Percentiles rank a stretch among this genome's conserved stretches.
phyloP scores from a whole-genome alignment of 2,113 vertebrate species.

The Neodon shergylaensis region DNA sequence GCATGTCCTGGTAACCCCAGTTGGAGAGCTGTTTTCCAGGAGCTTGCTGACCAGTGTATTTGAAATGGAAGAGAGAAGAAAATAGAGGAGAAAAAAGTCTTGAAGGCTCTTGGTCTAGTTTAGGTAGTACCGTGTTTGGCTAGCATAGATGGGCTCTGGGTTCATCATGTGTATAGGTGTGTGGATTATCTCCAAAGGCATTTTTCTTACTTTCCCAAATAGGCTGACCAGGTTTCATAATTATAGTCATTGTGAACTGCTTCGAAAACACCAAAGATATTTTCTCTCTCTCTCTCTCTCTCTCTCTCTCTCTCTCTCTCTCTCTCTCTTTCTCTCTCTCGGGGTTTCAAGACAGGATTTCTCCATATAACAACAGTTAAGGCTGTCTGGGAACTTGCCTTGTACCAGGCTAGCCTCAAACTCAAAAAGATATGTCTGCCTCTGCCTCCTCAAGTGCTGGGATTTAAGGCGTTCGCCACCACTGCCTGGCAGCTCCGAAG shows the following conservation, averaged over 20 bases:
- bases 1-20: not conserved
- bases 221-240: not conserved
- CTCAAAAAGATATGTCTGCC: not conserved
- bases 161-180: not conserved
- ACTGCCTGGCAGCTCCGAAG: not conserved
- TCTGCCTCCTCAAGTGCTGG: not conserved
- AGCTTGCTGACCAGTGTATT: not conserved
- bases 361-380: too few relatives aligned
- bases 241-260: not conserved
- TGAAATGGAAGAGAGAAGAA: conserved; percentile 13
- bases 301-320: too few relatives aligned
- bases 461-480: not conserved
- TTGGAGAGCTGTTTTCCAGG: not conserved
- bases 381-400: too few relatives aligned
- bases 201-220: not conserved
- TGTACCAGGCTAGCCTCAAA: not conserved
- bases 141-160: not conserved
- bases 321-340: too few relatives aligned
- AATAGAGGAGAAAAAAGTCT: not conserved
- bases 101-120: not conserved
- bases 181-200: not conserved
- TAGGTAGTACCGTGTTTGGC: not conserved
- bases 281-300: too few relatives aligned
- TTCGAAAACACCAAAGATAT: too few relatives aligned
- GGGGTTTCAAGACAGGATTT: too few relatives aligned